A percentile compares a stretch with the other conserved stretches of the same genome.
These are phyloP conservation scores for Nemapogon koenigi DNA, from an alignment of 2,888 invertebrate species.

Conservation along the genomic window DNA sequence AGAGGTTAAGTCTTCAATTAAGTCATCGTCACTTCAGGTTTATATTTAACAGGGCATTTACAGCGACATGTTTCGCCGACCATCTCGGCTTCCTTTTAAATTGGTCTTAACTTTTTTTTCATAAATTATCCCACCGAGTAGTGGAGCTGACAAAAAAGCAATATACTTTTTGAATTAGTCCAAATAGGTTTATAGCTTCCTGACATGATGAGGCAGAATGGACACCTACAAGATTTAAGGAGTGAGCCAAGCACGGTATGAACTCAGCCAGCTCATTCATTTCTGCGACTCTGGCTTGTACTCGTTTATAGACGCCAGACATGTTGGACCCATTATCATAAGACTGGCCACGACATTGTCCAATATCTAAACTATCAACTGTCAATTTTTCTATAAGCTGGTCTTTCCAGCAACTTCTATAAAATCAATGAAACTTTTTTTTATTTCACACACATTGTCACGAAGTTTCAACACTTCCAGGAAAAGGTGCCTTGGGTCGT, in stretches of 20 bases:
- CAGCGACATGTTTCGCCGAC: conserved; percentile 18
- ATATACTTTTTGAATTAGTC: conserved; percentile 21
- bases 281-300: conserved; percentile 24
- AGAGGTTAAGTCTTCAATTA: not conserved
- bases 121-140: conserved; percentile 18
- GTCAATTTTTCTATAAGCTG: conserved; percentile 18
- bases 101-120: conserved; percentile 17
- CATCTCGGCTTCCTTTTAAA: conserved; percentile 18
- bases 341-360: conserved; percentile 21
- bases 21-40: too few relatives aligned
- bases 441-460: conserved; percentile 19
- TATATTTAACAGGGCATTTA: conserved; percentile 18
- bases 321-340: conserved; percentile 26
- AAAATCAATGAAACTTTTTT: conserved; percentile 25
- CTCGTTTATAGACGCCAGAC: conserved; percentile 23
- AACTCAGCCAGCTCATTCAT: conserved; percentile 23
- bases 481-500: too few relatives aligned
- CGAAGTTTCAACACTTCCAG: too few relatives aligned
- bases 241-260: conserved; percentile 24
- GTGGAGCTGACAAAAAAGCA: conserved; percentile 20
- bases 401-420: conserved; percentile 22
- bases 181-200: conserved; percentile 21
- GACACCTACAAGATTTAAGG: conserved; percentile 24
- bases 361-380: too few relatives aligned
- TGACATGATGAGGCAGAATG: conserved; percentile 18